Percentiles rank a stretch among this genome's conserved stretches.
Conservation (phyloP, 2,797 vertebrate genomes). For the Dermochelys coriacea region DNA sequence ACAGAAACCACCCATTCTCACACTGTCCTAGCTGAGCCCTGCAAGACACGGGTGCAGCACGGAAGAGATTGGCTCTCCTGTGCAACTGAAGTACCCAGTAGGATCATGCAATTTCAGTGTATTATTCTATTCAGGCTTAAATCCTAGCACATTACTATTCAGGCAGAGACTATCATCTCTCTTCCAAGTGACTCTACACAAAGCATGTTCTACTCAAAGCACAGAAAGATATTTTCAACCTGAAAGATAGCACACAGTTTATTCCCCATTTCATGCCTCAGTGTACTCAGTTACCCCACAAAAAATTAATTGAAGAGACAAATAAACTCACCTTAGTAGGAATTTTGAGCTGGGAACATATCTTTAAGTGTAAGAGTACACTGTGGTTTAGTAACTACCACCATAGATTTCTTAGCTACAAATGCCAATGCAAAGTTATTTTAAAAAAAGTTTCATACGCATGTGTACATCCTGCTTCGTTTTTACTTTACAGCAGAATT, state of each 20-base stretch:
- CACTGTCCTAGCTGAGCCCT: neutral
- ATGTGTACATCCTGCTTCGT: neutral
- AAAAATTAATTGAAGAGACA: neutral
- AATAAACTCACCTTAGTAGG: neutral
- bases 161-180: neutral
- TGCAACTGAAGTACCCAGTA: neutral
- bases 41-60: neutral
- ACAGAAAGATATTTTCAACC: neutral
- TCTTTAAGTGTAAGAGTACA: neutral
- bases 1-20: neutral
- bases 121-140: neutral
- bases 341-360: neutral
- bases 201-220: neutral
- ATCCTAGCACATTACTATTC: neutral
- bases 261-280: neutral
- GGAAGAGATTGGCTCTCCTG: neutral
- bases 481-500: neutral
- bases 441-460: neutral
- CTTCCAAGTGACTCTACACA: neutral
- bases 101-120: neutral
- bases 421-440: neutral
- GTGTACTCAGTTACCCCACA: neutral
- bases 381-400: neutral
- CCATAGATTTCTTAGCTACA: neutral
- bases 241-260: neutral